Base-by-base conservation (phyloP, 2,113 vertebrate species). In the Diphyllodes magnificus region DNA sequence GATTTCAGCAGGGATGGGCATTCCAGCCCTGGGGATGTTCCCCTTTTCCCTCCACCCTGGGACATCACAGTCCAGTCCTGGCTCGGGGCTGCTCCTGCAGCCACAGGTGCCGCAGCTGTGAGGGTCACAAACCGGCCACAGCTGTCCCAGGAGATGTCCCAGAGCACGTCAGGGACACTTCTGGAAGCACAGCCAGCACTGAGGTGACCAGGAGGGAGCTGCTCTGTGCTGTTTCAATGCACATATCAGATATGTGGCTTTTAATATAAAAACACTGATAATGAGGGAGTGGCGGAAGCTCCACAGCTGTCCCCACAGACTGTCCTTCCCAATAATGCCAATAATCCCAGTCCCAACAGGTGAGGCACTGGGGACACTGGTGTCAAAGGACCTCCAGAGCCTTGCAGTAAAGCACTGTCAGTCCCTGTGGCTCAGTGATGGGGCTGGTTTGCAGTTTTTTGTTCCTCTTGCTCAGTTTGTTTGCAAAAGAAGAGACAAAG, bases 31-130 rank as follows among this genome's bases (percentile, higher is more conserved):
- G 13, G 1, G 27, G 49, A 3, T 59, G n/a, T 42, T 66, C n/a
- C 54, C 35, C 33, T 37, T 66, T 24, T 0, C 1, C 19, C 27
- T 51, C 18, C 0, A 0, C 8, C 15, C 30, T 1, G 72, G 27
- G 10, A 5, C 2, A 49, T n/a, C 77, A 1, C 22, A 7, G n/a
- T 1, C 19, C 57, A 21, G 19, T 13, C 33, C 35, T 12, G 45
- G 8, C 2, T 33, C 42, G 11, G 60, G 37, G 45, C 71, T 57
- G 33, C 21, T 61, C 30, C 70, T 35, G 10, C 61, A 50, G 50
- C 63, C 35, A 2, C 59, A 25, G 56, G 42, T 72, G 21, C 57
- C 50, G 22, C 42, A 24, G 76, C 47, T 57, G 24, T 3, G 11
- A 35, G 65, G 47, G 44, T 40, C 42, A 18, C 47, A 40, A 31